These are phyloP conservation scores for Hypselothyrea guttata DNA, from an alignment of 2,888 invertebrate species.

Conservation along the genomic window DNA sequence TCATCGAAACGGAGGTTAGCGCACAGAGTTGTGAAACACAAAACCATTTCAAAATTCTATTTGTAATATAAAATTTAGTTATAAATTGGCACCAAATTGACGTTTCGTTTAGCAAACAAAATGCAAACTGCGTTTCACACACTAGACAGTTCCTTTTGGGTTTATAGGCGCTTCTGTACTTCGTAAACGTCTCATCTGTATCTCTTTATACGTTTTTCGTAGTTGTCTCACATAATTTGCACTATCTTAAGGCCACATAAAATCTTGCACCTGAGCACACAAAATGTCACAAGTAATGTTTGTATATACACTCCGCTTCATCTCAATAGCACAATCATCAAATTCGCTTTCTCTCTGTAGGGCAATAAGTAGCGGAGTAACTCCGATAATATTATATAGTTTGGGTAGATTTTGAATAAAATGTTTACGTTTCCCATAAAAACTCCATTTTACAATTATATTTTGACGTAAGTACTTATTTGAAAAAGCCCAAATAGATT, in stretches of 20 bases:
- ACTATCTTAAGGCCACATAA: too few relatives aligned
- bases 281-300: slow-evolving; percentile 24
- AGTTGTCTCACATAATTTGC: neutral
- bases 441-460: too few relatives aligned
- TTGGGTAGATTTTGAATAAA: too few relatives aligned
- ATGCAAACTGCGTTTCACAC: slow-evolving; percentile 41
- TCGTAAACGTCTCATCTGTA: slow-evolving; percentile 20
- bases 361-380: too few relatives aligned
- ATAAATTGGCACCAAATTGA: slow-evolving; percentile 54
- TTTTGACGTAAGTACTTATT: too few relatives aligned
- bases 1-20: slow-evolving; percentile 96
- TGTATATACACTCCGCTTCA: too few relatives aligned
- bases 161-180: slow-evolving; percentile 44
- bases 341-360: too few relatives aligned
- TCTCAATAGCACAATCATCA: too few relatives aligned
- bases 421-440: too few relatives aligned
- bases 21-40: slow-evolving; percentile 38
- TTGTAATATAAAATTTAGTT: slow-evolving; percentile 4
- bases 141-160: slow-evolving; percentile 32
- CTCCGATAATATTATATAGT: too few relatives aligned
- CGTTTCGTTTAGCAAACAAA: slow-evolving; percentile 32
- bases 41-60: slow-evolving; percentile 22
- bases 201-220: slow-evolving; percentile 32
- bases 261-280: neutral
- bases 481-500: too few relatives aligned